A percentile compares a stretch with the other conserved stretches of the same genome.
phyloP scores from a whole-genome alignment of 2,797 vertebrate genomes.

The Danio aesculapii region DNA sequence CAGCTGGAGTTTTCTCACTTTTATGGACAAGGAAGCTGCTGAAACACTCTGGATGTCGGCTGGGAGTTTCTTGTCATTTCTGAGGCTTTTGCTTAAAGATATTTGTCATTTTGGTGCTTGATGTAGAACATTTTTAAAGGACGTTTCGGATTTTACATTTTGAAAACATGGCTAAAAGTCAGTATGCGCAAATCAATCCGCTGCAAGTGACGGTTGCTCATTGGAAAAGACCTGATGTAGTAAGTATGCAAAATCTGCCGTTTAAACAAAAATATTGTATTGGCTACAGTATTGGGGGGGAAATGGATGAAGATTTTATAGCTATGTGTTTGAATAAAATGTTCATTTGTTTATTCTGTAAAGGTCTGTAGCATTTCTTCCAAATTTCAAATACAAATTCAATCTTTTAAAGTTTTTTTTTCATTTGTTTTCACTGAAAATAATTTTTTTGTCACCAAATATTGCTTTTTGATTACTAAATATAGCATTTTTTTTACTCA shows the following conservation, averaged over 20 bases:
- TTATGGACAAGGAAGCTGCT: conserved; percentile 43
- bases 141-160: conserved; percentile 6
- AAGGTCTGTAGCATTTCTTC: too few species aligned
- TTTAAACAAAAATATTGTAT: neutral
- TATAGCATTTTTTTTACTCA: too few species aligned
- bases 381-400: too few species aligned
- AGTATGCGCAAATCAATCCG: conserved; percentile 45
- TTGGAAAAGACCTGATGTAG: conserved; percentile 70
- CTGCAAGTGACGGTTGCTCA: conserved; percentile 65
- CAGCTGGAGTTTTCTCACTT: conserved; percentile 53
- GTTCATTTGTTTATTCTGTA: too few species aligned
- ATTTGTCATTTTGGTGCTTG: conserved; percentile 18
- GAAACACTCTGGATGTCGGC: neutral
- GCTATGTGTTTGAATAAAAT: too few species aligned
- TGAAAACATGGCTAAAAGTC: conserved; percentile 69
- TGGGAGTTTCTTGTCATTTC: conserved; percentile 39
- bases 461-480: too few species aligned
- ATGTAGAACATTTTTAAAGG: conserved; percentile 4
- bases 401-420: too few species aligned
- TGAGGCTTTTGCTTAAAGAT: conserved; percentile 11
- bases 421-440: too few species aligned
- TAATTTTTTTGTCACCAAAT: too few species aligned
- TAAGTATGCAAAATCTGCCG: conserved; percentile 70
- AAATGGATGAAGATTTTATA: neutral
- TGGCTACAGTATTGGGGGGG: neutral